A percentile compares a stretch with the other conserved stretches of the same genome.
Evolutionary conservation across 1,140 invertebrate species (phyloP).

Genomic region (Adelges cooleyi): DNA sequence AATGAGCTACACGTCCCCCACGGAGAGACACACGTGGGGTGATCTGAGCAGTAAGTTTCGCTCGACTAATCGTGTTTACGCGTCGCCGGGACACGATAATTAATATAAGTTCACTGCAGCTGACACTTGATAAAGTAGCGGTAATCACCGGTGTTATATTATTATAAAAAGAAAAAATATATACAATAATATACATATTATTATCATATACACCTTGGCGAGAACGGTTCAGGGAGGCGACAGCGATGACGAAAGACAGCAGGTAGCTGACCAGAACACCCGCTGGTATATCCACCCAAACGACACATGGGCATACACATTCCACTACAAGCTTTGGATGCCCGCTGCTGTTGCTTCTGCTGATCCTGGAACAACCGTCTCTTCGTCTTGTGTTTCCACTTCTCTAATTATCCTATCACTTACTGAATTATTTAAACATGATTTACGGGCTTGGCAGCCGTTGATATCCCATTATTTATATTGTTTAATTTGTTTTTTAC

Average conservation of each 20-base stretch:
- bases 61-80: slow-evolving; percentile 12
- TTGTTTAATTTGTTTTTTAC: neutral
- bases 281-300: neutral
- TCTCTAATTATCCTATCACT: slow-evolving; percentile 2
- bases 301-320: neutral
- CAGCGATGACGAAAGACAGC: neutral
- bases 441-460: neutral
- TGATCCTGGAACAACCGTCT: too few species aligned
- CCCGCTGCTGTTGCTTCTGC: too few species aligned
- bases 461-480: too few species aligned
- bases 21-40: neutral
- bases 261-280: slow-evolving; percentile 14
- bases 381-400: neutral
- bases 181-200: too few species aligned
- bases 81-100: slow-evolving; percentile 23
- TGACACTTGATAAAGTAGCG: slow-evolving; percentile 21
- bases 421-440: slow-evolving; percentile 1
- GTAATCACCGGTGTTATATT: neutral
- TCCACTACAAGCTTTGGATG: too few species aligned
- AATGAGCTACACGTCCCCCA: too few species aligned
- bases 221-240: too few species aligned
- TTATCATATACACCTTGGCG: too few species aligned
- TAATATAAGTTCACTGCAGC: slow-evolving; percentile 7
- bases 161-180: neutral
- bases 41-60: slow-evolving; percentile 1